These are phyloP conservation scores for Metopia argyrocephala DNA, from an alignment of 2,888 invertebrate genomes.

Conservation along the genomic window DNA sequence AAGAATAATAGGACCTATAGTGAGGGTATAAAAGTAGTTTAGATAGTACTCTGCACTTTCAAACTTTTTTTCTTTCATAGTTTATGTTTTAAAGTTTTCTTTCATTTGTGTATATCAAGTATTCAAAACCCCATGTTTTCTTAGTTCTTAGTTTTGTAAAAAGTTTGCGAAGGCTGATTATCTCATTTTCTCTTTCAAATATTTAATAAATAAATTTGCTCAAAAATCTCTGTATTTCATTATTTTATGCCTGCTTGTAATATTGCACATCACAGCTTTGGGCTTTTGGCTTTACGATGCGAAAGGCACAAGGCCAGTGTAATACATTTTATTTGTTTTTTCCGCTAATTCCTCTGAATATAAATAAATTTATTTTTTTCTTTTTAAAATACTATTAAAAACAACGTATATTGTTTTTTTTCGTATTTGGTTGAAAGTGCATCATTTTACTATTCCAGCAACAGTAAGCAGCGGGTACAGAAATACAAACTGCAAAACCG, in stretches of 20 bases:
- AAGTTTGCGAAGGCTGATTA: too few relatives aligned
- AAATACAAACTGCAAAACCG: background rate
- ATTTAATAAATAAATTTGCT: too few relatives aligned
- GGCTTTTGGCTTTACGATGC: background rate
- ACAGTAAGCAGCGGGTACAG: constrained; percentile 9
- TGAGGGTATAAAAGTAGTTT: too few relatives aligned
- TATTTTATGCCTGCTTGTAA: background rate
- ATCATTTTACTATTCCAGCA: constrained; percentile 1
- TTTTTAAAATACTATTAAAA: constrained; percentile 44
- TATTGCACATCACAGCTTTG: background rate
- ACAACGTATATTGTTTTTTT: background rate
- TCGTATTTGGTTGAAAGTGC: constrained; percentile 32
- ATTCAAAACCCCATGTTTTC: too few relatives aligned
- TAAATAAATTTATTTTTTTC: background rate
- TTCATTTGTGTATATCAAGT: too few relatives aligned
- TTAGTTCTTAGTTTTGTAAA: too few relatives aligned
- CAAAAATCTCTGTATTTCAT: too few relatives aligned
- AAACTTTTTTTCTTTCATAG: too few relatives aligned
- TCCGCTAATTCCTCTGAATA: background rate
- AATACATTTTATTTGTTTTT: constrained; percentile 35
- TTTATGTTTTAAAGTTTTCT: too few relatives aligned
- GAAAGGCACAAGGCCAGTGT: constrained; percentile 3
- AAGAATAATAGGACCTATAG: too few relatives aligned
- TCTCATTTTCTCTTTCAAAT: too few relatives aligned
- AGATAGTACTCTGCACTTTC: too few relatives aligned